These are phyloP conservation scores for Hydroisotoma schaefferi DNA, from an alignment of 2,888 invertebrate genomes.

Conservation along the genomic window DNA sequence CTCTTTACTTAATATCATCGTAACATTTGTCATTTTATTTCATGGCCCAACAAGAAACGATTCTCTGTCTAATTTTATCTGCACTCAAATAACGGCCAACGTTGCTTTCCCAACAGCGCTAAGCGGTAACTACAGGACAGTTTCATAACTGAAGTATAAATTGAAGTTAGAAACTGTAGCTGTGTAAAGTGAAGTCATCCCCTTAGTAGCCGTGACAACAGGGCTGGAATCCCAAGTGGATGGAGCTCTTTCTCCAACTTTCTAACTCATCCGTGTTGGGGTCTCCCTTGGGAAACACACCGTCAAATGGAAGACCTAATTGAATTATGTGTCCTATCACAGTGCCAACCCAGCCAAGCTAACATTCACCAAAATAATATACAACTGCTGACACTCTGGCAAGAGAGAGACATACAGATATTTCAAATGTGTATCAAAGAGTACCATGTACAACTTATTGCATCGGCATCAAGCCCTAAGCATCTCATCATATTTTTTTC, in stretches of 20 bases:
- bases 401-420: background rate
- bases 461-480: background rate
- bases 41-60: no score
- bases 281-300: constrained; percentile 51
- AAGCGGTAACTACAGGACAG: no score
- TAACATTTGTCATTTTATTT: no score
- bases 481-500: background rate
- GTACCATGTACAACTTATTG: background rate
- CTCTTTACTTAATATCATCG: no score
- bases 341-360: constrained; percentile 38
- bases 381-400: background rate
- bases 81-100: no score
- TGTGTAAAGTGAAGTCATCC: no score
- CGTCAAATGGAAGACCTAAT: constrained; percentile 75
- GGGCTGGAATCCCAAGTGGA: constrained; percentile 11
- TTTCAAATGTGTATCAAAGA: constrained; percentile 6
- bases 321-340: constrained; percentile 60
- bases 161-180: no score
- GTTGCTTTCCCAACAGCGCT: no score
- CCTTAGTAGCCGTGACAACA: background rate
- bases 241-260: constrained; percentile 7
- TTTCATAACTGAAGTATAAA: no score
- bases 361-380: constrained; percentile 7
- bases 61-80: no score
- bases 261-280: constrained; percentile 27